Percentiles rank a stretch among this genome's conserved stretches.
phyloP scores from a whole-genome alignment of 2,888 invertebrate species.

The Lepidochrysops patricia region DNA sequence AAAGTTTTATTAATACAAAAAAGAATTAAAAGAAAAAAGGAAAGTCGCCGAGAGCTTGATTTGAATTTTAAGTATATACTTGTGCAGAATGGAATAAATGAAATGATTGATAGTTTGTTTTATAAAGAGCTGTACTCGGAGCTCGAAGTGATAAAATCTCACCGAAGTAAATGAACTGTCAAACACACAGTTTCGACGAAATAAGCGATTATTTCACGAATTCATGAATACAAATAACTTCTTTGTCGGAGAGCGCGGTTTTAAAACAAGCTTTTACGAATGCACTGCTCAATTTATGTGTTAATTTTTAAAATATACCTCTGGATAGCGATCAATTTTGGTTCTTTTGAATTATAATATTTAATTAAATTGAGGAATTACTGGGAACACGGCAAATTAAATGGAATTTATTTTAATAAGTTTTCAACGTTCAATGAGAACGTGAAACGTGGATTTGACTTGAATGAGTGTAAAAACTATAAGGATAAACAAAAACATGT shows the following conservation, averaged over 20 bases:
- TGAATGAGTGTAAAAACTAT: no score
- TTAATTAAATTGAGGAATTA: neutral
- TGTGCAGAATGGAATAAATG: neutral
- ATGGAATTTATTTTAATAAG: no score
- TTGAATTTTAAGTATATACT: neutral
- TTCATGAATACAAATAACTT: conserved; percentile 8
- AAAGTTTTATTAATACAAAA: neutral
- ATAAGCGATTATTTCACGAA: conserved; percentile 2
- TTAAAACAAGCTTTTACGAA: neutral
- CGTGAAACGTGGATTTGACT: no score
- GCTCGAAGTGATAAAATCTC: neutral
- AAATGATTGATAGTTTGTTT: neutral
- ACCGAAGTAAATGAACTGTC: conserved; percentile 8
- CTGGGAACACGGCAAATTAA: no score
- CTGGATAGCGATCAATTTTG: neutral
- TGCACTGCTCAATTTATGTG: neutral
- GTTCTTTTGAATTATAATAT: neutral
- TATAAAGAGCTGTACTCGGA: neutral
- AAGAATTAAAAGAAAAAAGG: no score
- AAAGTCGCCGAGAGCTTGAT: neutral
- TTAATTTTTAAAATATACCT: neutral
- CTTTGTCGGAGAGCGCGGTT: neutral
- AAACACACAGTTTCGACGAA: neutral
- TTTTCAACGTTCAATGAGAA: no score
- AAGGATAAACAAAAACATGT: no score